Conservation (phyloP, 2,113 vertebrate species). For the Alosa alosa region DNA sequence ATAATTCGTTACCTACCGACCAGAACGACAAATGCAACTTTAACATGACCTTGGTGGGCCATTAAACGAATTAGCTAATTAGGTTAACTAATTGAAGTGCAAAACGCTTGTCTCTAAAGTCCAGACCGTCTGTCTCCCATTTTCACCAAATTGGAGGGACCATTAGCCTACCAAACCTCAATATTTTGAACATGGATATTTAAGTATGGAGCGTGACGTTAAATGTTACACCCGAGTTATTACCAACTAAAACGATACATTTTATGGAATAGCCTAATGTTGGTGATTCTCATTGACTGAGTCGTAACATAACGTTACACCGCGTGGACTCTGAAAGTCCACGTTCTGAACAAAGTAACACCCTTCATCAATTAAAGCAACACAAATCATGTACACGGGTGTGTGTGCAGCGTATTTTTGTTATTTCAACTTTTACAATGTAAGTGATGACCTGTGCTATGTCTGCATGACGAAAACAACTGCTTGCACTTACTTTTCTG, state of each 20-base stretch:
- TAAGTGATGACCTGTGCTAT: not conserved
- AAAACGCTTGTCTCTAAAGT: not conserved
- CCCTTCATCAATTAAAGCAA: not conserved
- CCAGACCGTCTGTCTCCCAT: not conserved
- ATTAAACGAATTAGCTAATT: not conserved
- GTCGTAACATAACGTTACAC: not conserved
- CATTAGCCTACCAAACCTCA: not conserved
- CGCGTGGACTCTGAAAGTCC: not conserved
- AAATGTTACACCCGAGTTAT: not conserved
- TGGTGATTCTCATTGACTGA: not conserved
- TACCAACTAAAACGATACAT: not conserved
- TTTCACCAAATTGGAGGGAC: not conserved
- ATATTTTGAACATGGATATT: not conserved
- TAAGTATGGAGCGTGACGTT: not conserved
- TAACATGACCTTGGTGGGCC: not conserved
- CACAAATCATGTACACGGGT: not conserved
- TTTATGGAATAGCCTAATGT: not conserved
- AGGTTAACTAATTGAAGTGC: slow-evolving; percentile 2
- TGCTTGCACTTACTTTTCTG: not conserved
- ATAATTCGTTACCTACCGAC: not conserved
- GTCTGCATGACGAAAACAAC: not conserved
- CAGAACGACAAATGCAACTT: not conserved
- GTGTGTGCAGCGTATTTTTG: not conserved
- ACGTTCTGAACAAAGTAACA: not conserved
- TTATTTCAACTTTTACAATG: not conserved